Conservation (phyloP, 2,888 invertebrate species). For the Halocaridina rubra region DNA sequence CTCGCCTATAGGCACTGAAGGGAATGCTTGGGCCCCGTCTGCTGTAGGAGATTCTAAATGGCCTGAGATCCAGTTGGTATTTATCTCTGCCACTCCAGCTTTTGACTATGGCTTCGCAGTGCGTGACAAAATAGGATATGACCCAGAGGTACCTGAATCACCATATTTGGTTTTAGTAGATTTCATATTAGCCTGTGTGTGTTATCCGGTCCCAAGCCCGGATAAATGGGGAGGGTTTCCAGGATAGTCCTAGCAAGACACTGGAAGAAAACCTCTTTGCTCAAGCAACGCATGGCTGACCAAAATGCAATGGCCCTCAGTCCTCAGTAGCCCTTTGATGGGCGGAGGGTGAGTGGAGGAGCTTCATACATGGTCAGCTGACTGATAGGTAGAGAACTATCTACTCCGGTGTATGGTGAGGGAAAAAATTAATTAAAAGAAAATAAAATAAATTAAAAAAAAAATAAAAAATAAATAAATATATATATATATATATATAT, state of each 20-base stretch:
- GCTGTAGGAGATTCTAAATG: slow-evolving; percentile 17
- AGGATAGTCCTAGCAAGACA: too few species aligned
- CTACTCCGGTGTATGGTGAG: too few species aligned
- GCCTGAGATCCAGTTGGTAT: slow-evolving; percentile 31
- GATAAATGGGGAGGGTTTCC: too few species aligned
- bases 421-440: too few species aligned
- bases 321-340: too few species aligned
- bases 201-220: not conserved
- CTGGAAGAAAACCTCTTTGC: too few species aligned
- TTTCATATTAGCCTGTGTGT: not conserved
- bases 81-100: slow-evolving; percentile 6
- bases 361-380: too few species aligned
- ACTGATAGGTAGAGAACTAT: too few species aligned
- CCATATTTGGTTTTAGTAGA: not conserved
- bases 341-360: too few species aligned
- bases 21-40: slow-evolving; percentile 27
- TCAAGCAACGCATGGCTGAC: too few species aligned
- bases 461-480: not conserved
- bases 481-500: not conserved
- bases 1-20: slow-evolving; percentile 9
- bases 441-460: not conserved
- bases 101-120: not conserved
- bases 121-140: not conserved
- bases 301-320: too few species aligned
- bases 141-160: not conserved